Conservation (phyloP, 2,113 vertebrate species). For the Cromileptes altivelis region DNA sequence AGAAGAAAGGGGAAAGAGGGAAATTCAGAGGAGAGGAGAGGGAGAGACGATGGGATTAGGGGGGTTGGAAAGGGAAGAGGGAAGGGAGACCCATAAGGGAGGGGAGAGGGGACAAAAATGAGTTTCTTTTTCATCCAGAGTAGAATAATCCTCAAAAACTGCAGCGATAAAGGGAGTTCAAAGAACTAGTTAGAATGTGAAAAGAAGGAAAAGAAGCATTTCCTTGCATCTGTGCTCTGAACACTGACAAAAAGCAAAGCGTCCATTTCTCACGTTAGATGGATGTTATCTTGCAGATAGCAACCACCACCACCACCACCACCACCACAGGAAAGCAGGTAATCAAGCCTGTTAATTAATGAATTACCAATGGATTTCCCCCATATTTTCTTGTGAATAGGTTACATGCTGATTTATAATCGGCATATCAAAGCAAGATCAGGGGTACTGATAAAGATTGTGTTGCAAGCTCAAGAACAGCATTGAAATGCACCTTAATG, state of each 20-base stretch:
- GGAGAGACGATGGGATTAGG: conserved; percentile 68
- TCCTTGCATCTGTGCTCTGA: conserved; percentile 33
- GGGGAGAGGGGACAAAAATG: conserved; percentile 52
- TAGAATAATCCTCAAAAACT: conserved; percentile 76
- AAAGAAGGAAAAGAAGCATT: conserved; percentile 22
- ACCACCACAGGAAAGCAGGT: neutral
- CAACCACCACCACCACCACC: neutral
- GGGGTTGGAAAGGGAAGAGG: conserved; percentile 47
- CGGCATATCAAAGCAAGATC: neutral
- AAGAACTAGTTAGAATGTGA: conserved; percentile 59
- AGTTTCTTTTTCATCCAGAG: conserved; percentile 66
- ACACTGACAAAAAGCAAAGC: conserved; percentile 25
- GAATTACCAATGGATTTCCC: neutral
- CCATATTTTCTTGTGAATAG: neutral
- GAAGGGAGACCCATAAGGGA: conserved; percentile 45
- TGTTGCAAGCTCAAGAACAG: neutral
- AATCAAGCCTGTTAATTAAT: neutral
- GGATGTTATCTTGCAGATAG: conserved; percentile 3
- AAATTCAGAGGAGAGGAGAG: conserved; percentile 29
- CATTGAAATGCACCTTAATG: neutral
- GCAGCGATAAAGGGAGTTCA: conserved; percentile 73
- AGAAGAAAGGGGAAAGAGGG: conserved; percentile 44
- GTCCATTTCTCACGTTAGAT: conserved; percentile 14
- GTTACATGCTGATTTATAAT: neutral
- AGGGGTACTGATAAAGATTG: neutral